Base-by-base conservation (phyloP, 2,113 vertebrate species). In the Dryoscopus gambensis region DNA sequence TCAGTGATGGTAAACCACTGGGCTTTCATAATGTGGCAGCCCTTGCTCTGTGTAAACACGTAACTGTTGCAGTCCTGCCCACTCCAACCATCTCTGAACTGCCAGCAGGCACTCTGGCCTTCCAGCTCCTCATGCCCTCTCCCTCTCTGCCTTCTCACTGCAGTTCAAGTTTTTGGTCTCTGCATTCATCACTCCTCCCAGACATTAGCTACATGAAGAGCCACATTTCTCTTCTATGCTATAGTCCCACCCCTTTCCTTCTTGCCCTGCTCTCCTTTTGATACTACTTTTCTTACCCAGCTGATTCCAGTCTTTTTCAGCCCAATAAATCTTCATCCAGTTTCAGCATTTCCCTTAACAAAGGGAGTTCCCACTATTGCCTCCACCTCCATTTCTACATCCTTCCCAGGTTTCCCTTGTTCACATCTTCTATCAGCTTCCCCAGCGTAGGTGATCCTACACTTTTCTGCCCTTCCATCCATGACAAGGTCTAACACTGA, bases 81-180 rank as follows among this genome's bases (percentile, higher is more conserved):
- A 25, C 24, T 73, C 42, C 70, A 74, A 3, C 5, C 12, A 14
- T 10, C 40, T 64, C 50, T 30, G 30, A 24, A 28, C 5, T 25
- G 15, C 5, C 40, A 19, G 13, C 16, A 49, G 16, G 49, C 13
- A 6, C 12, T 22, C 21, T 0, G 0, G 3, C 25, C 14, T 67
- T 75, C 37, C 37, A 59, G 46, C 46, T 67, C n/a, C 20, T 89
- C 35, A 22, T 2, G 17, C 5, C 4, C 16, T n/a, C 40, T 46
- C 40, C 6, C 22, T 53, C 39, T 44, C 40, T 50, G 28, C 11
- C 30, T 52, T 60, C 67, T 86, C 31, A 19, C 14, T 25, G 37
- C 24, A 11, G 20, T 42, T 67, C 62, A 39, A 37, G 15, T 20
- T 62, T 89, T 77, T 1, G 0, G 3, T 35, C 44, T 73, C 39